Conservation (phyloP, 2,113 vertebrate genomes). For the Pithys albifrons region DNA sequence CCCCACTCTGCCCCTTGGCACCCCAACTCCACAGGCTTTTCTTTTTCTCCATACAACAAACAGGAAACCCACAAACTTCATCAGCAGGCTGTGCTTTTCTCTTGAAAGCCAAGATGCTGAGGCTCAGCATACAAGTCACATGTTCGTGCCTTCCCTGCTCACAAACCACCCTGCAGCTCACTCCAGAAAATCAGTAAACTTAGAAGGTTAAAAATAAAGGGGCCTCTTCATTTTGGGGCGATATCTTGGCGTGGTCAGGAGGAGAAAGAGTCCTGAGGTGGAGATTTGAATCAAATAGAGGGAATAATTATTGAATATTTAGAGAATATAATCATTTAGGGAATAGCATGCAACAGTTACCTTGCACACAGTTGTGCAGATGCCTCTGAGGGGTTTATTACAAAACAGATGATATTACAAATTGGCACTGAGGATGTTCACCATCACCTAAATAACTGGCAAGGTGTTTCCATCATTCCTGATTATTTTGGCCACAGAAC, state of each 20-base stretch:
- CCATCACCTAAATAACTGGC: slow-evolving; percentile 35
- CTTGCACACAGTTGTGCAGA: slow-evolving; percentile 50
- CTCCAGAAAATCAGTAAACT: slow-evolving; percentile 21
- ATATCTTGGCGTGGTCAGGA: neutral
- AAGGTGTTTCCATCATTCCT: accelerated
- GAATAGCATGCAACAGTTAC: slow-evolving; percentile 33
- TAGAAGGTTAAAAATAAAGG: neutral
- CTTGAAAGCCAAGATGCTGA: neutral
- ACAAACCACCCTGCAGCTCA: neutral
- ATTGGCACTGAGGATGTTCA: neutral
- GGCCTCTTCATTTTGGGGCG: accelerated
- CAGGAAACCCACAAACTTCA: slow-evolving; percentile 61
- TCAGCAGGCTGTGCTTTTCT: slow-evolving; percentile 46
- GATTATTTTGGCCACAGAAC: neutral
- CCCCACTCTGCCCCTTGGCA: neutral
- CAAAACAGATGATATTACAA: neutral
- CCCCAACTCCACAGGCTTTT: neutral
- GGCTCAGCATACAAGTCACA: slow-evolving; percentile 31
- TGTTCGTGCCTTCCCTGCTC: neutral
- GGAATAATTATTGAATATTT: neutral
- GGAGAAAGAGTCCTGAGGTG: neutral
- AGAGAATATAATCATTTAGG: neutral
- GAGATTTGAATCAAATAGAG: neutral
- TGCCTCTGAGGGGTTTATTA: neutral
- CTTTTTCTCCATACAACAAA: neutral